These are phyloP conservation scores for Denticeps clupeoides DNA, from an alignment of 2,797 vertebrate species.

Conservation along the genomic window DNA sequence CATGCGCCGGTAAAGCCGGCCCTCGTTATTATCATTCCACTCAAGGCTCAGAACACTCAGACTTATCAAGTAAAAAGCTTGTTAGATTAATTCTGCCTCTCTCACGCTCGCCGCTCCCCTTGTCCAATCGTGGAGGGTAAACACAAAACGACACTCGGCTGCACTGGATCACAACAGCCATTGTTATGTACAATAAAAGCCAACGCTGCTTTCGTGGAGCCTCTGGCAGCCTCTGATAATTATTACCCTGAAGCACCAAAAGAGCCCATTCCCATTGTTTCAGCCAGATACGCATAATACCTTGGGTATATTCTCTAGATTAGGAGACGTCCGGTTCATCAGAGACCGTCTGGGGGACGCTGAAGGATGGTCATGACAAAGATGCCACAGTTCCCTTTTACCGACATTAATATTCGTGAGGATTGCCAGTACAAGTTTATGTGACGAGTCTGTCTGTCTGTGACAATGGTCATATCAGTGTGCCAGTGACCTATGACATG, in stretches of 20 bases:
- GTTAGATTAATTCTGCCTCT: slow-evolving; percentile 51
- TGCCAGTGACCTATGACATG: too few species aligned
- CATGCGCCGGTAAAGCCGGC: slow-evolving; percentile 33
- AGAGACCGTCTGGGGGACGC: too few species aligned
- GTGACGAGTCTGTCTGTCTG: too few species aligned
- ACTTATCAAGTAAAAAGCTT: slow-evolving; percentile 56
- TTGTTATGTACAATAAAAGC: slow-evolving; percentile 53
- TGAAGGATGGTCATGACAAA: too few species aligned
- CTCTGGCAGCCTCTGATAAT: slow-evolving; percentile 3
- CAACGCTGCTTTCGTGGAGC: slow-evolving; percentile 17
- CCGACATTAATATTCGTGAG: too few species aligned
- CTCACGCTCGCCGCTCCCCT: slow-evolving; percentile 25
- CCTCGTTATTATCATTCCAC: slow-evolving; percentile 52
- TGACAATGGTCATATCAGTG: too few species aligned
- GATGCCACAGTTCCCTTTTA: too few species aligned
- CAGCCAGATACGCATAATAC: not conserved
- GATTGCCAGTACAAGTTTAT: too few species aligned
- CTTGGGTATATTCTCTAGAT: not conserved
- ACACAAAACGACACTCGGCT: slow-evolving; percentile 43
- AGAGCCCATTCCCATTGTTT: not conserved
- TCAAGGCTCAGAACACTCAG: slow-evolving; percentile 35
- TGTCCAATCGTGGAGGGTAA: slow-evolving; percentile 46
- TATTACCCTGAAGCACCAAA: not conserved
- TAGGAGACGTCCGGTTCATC: not conserved
- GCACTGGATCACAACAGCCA: slow-evolving; percentile 43